Percentiles rank a stretch among this genome's conserved stretches.
Evolutionary conservation across 2,888 invertebrate genomes (phyloP).

Genomic region (Marronus borbonicus): DNA sequence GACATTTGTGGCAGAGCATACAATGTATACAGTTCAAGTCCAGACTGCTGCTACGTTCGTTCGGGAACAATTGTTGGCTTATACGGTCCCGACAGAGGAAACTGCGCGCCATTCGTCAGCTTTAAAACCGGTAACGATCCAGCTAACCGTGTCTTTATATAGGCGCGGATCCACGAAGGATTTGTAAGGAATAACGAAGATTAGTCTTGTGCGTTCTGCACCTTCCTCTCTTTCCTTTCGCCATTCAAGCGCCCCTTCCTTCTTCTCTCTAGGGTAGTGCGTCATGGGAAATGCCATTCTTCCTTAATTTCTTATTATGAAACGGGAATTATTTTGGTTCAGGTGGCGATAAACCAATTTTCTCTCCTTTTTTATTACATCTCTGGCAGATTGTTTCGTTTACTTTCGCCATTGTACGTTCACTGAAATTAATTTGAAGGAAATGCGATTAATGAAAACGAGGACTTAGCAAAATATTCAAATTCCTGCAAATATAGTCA

Average conservation of each 20-base stretch:
- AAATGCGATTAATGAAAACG: conserved; percentile 16
- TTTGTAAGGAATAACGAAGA: conserved; percentile 55
- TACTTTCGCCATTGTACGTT: conserved; percentile 20
- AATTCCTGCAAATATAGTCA: background rate
- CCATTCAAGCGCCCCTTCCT: conserved; percentile 30
- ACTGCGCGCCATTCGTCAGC: conserved; percentile 52
- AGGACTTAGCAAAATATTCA: background rate
- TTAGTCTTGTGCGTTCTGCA: conserved; percentile 36
- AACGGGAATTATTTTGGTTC: conserved; percentile 43
- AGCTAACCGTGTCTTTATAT: conserved; percentile 63
- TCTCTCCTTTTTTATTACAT: conserved; percentile 36
- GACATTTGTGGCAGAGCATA: conserved; percentile 39
- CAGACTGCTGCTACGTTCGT: conserved; percentile 27
- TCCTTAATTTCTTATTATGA: conserved; percentile 42
- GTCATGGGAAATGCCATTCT: conserved; percentile 41
- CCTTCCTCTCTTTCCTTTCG: conserved; percentile 18
- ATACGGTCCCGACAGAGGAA: conserved; percentile 37
- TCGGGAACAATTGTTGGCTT: conserved; percentile 40
- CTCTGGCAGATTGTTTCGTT: conserved; percentile 26
- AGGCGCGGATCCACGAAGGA: conserved; percentile 60
- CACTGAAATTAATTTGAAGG: conserved; percentile 15
- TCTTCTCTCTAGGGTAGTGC: conserved; percentile 24
- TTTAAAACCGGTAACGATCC: conserved; percentile 62
- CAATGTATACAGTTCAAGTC: conserved; percentile 42
- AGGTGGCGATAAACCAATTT: conserved; percentile 40